Evolutionary conservation across 2,888 invertebrate genomes (phyloP).

Genomic region (Stegophylla sp.): DNA sequence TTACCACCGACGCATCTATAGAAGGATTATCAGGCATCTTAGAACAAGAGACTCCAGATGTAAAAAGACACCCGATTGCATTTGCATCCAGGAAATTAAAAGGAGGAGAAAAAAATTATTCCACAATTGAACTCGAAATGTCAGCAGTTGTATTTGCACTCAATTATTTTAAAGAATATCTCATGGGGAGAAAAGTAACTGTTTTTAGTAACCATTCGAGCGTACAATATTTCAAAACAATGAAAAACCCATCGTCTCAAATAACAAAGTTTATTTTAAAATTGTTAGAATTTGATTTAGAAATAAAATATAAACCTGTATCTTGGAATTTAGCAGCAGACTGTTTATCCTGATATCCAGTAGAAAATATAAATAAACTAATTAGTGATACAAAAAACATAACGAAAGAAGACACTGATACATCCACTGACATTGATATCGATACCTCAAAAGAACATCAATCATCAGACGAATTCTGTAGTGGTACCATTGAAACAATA

Average conservation of each 20-base stretch:
- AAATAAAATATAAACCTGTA: conserved; percentile 8
- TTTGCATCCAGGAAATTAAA: conserved; percentile 8
- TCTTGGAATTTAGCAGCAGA: background rate
- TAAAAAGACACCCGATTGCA: background rate
- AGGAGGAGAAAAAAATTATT: conserved; percentile 4
- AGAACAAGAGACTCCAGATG: conserved; percentile 33
- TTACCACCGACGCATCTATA: background rate
- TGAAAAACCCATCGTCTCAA: conserved; percentile 20
- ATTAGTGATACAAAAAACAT: background rate
- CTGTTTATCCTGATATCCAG: conserved; percentile 16
- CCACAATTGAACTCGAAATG: conserved; percentile 6
- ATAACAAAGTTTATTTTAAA: conserved; percentile 30
- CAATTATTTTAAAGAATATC: conserved; percentile 24
- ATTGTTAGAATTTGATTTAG: conserved; percentile 34
- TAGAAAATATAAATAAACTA: background rate
- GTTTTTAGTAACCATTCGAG: background rate
- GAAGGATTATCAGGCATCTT: conserved; percentile 36
- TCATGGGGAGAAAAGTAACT: conserved; percentile 15
- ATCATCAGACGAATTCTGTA: conserved; percentile 15
- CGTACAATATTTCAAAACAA: background rate
- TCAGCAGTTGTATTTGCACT: background rate
- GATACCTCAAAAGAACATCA: background rate
- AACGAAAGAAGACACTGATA: background rate
- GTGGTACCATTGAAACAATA: background rate
- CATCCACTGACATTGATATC: background rate